A percentile compares a stretch with the other conserved stretches of the same genome.
Conservation (phyloP, 2,888 invertebrate genomes). For the Drosophila barbarae region DNA sequence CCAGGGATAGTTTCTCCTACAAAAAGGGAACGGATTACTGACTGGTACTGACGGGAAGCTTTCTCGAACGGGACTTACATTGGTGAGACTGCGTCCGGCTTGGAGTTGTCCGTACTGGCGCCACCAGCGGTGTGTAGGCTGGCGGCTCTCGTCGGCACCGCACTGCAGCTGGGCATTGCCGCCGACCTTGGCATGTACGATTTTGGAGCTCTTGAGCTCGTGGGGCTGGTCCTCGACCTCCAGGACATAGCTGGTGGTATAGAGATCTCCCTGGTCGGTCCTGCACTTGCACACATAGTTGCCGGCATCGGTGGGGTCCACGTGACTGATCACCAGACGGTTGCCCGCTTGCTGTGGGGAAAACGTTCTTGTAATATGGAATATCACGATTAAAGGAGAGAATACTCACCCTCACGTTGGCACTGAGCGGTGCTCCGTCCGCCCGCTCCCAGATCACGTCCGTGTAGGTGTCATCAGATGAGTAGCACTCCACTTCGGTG, state of each 20-base stretch:
- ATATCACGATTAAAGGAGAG: too few relatives aligned
- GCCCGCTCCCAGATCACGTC: conserved; percentile 78
- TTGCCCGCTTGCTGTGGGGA: conserved; percentile 78
- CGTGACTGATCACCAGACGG: conserved; percentile 85
- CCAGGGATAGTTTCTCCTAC: conserved; percentile 85
- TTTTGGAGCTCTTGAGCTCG: conserved; percentile 75
- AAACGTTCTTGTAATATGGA: background rate
- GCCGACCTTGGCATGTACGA: conserved; percentile 80
- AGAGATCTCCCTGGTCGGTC: conserved; percentile 81
- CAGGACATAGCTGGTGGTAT: conserved; percentile 81
- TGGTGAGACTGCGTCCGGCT: conserved; percentile 68
- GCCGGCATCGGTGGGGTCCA: conserved; percentile 90
- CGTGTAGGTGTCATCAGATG: conserved; percentile 76
- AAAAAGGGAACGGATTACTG: too few relatives aligned
- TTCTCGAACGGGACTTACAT: conserved; percentile 61
- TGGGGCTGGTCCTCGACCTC: conserved; percentile 74
- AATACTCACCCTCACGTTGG: conserved; percentile 73
- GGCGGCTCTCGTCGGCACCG: conserved; percentile 74
- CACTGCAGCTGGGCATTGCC: conserved; percentile 86
- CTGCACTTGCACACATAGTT: conserved; percentile 89
- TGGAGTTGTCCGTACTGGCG: conserved; percentile 79
- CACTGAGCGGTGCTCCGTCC: conserved; percentile 75
- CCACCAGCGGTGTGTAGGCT: conserved; percentile 76
- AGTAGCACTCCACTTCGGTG: conserved; percentile 79
- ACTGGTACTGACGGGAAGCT: background rate